Evolutionary conservation across 1,140 invertebrate genomes (phyloP).

Genomic region (Acromyrmex echinatior): DNA sequence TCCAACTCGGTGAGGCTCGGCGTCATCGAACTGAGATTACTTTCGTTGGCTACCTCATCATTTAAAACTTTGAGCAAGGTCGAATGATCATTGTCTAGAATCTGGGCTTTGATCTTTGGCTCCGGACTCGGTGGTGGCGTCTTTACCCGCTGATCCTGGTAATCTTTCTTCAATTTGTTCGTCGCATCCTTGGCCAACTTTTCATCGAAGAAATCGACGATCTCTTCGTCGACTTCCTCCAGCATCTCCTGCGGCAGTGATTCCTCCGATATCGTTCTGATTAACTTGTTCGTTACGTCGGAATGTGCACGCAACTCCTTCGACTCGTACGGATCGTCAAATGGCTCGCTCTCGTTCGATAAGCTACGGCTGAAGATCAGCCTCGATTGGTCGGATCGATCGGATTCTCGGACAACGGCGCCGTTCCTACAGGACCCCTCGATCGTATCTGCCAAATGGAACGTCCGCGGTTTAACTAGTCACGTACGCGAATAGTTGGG

Average conservation of each 20-base stretch:
- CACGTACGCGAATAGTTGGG: conserved; percentile 71
- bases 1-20: conserved; percentile 85
- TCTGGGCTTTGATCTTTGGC: conserved; percentile 75
- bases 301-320: conserved; percentile 77
- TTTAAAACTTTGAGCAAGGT: conserved; percentile 78
- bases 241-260: conserved; percentile 84
- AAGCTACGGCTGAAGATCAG: conserved; percentile 72
- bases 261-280: conserved; percentile 84
- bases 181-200: conserved; percentile 70
- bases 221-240: conserved; percentile 75
- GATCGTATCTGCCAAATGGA: conserved; percentile 74
- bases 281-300: conserved; percentile 63
- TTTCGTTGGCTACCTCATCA: conserved; percentile 76
- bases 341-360: conserved; percentile 81
- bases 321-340: conserved; percentile 77
- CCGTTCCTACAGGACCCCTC: conserved; percentile 28
- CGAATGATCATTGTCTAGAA: conserved; percentile 76
- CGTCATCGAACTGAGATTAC: conserved; percentile 84
- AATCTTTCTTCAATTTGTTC: conserved; percentile 64
- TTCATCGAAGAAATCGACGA: conserved; percentile 73
- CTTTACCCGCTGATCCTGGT: conserved; percentile 57
- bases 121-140: conserved; percentile 83
- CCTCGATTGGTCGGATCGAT: conserved; percentile 66
- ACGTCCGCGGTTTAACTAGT: conserved; percentile 66
- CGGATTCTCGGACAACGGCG: conserved; percentile 8